phyloP scores from a whole-genome alignment of 2,888 invertebrate genomes.

The Acanthosepion esculentum region DNA sequence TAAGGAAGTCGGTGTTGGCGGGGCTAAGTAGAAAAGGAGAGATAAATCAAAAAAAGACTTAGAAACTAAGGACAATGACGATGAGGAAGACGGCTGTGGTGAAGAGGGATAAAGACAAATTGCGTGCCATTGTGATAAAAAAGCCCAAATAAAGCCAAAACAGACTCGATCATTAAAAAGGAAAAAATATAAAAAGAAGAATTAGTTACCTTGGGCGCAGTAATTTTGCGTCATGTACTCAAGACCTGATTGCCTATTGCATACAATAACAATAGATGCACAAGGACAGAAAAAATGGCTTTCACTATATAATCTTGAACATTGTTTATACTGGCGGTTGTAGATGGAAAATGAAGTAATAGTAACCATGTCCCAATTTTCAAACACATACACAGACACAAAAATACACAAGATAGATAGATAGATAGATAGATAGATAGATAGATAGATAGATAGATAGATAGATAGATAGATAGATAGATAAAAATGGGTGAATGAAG shows the following conservation, averaged over 20 bases:
- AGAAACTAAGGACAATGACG: neutral
- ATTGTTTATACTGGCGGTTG: too few species aligned
- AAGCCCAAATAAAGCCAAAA: neutral
- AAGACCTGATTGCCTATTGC: neutral
- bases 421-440: too few species aligned
- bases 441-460: too few species aligned
- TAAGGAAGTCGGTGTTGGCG: too few species aligned
- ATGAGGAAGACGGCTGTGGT: too few species aligned
- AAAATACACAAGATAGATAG: too few species aligned
- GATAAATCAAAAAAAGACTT: neutral
- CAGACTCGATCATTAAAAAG: neutral
- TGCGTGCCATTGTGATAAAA: neutral
- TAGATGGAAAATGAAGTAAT: too few species aligned
- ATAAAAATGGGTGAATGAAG: too few species aligned
- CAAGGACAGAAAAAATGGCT: neutral
- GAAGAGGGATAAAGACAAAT: neutral
- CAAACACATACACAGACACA: too few species aligned
- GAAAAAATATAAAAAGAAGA: neutral
- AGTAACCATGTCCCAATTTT: too few species aligned
- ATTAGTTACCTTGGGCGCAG: constrained; percentile 1
- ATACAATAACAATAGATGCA: neutral
- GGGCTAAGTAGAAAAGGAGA: neutral
- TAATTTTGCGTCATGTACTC: neutral
- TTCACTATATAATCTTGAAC: too few species aligned
- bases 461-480: too few species aligned